Percentiles rank a stretch among this genome's conserved stretches.
Conservation (phyloP, 2,888 invertebrate species). For the Chymomyza amoena region DNA sequence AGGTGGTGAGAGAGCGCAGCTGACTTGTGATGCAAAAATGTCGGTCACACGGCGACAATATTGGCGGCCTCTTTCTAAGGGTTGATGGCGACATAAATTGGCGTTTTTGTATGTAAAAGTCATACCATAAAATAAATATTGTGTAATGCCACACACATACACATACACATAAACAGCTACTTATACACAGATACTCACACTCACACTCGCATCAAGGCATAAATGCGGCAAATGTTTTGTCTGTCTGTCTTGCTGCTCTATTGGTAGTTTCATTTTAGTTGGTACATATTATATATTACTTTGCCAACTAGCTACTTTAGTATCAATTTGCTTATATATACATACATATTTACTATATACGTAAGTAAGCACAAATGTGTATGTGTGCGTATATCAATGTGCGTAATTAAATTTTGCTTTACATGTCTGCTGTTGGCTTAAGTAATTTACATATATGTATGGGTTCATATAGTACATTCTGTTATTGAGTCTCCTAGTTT, state of each 20-base stretch:
- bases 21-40: conserved; percentile 2
- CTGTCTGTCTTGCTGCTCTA: not conserved
- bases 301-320: not conserved
- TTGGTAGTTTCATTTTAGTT: not conserved
- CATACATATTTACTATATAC: not conserved
- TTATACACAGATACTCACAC: conserved; percentile 16
- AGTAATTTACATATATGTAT: conserved; percentile 28
- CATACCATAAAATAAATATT: conserved; percentile 65
- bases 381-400: not conserved
- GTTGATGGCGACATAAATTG: conserved; percentile 45
- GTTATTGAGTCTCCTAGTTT: not conserved
- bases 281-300: not conserved
- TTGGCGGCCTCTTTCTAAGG: conserved; percentile 16
- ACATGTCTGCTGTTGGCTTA: conserved; percentile 34
- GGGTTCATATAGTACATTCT: not conserved
- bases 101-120: conserved; percentile 49
- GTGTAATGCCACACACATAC: conserved; percentile 40
- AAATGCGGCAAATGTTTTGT: not conserved
- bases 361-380: not conserved
- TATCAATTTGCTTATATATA: not conserved
- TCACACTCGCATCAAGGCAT: not conserved
- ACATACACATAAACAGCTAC: conserved; percentile 11
- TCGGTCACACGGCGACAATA: conserved; percentile 5
- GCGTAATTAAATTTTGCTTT: conserved; percentile 34
- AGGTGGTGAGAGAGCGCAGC: not conserved